Conservation (phyloP, 2,113 vertebrate species). For the Telmatochromis sp. region DNA sequence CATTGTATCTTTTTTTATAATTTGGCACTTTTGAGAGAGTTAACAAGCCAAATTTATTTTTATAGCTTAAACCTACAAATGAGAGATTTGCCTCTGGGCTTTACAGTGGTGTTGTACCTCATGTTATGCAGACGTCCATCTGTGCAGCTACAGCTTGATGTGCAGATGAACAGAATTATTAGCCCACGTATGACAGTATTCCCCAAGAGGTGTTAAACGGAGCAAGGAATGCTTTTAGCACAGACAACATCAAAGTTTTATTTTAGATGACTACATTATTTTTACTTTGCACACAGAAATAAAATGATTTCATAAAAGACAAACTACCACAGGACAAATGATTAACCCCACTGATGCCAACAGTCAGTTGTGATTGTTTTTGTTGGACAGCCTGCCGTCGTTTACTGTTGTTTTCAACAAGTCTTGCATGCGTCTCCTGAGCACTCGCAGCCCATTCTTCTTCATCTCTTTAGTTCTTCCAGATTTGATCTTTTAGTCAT, state of each 20-base stretch:
- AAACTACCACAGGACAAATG: background rate
- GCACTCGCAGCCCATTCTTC: accelerated
- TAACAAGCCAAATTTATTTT: background rate
- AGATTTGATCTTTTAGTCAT: background rate
- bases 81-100: background rate
- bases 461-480: background rate
- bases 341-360: background rate
- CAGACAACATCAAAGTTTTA: accelerated
- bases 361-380: background rate
- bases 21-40: background rate
- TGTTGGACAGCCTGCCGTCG: background rate
- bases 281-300: background rate
- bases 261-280: background rate
- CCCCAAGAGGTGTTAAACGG: background rate
- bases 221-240: background rate
- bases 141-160: background rate
- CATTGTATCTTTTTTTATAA: background rate
- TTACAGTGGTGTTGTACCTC: background rate
- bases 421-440: background rate
- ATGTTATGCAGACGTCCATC: background rate
- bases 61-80: background rate
- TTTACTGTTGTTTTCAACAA: background rate
- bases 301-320: background rate
- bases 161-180: background rate
- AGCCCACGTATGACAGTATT: background rate